Base-by-base conservation (phyloP, 2,113 vertebrate genomes). In the Camelus bactrianus region DNA sequence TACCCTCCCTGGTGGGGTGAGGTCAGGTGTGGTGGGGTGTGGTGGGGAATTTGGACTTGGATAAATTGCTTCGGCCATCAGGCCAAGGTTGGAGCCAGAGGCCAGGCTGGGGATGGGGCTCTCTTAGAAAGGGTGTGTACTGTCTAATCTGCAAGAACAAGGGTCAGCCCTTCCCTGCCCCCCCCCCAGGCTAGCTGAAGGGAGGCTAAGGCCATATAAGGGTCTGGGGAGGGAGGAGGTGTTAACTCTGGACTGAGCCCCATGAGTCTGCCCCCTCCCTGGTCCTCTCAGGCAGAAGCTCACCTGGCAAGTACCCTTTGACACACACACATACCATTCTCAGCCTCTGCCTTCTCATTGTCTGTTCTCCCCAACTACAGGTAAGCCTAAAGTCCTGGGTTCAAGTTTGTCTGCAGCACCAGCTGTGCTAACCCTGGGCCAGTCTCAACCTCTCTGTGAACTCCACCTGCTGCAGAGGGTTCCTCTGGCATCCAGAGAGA, bases 81-180 rank as follows among this genome's bases (percentile, higher is more conserved):
- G 28, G 28, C 48, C 81, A 77, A 65, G 42, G 32, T 35, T 54
- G 42, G 42, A 93, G 65, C 46, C 50, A 32, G 82, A 88, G 69
- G 35, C 30, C 54, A 82, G 67, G 73, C 54, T 79, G 32, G 9
- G 28, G 32, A 52, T 19, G 26, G 73, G 58, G 38, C 26, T 92
- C 58, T 67, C 30, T 79, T 56, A 3, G 65, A 75, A 79, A 92
- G 65, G 28, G 35, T 38, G 58, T 20, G 69, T 89, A 50, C 52
- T 77, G 6, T 14, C 42, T 85, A 38, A 62, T 52, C 54, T 6
- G 13, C 11, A 48, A 77, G 54, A 90, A 30, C 88, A 88, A 93
- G n/a, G 80, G 28, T 94, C 80, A 81, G 85, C 48, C 88, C n/a
- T 96, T 85, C 60, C 50, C 10, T 16, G 16, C 22, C 26, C 15